These are phyloP conservation scores for Pachycephus smyrnensis DNA, from an alignment of 2,888 invertebrate species.

Conservation along the genomic window DNA sequence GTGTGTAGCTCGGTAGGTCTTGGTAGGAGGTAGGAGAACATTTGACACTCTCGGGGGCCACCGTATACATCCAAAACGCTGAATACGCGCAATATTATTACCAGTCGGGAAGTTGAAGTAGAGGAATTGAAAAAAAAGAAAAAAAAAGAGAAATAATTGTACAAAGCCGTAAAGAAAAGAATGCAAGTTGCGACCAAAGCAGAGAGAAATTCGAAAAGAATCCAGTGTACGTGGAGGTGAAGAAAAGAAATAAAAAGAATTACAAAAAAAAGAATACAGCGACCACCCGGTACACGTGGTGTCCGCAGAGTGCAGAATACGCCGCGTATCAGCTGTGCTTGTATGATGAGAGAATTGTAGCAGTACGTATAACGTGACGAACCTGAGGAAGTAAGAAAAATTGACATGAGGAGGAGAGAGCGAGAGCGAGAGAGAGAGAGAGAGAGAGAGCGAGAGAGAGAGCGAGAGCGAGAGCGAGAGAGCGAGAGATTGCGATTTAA, in stretches of 20 bases:
- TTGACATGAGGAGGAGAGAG: not conserved
- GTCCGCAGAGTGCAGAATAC: conserved; percentile 64
- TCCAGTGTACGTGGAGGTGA: conserved; percentile 9
- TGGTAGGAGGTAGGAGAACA: conserved; percentile 65
- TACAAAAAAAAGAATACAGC: conserved; percentile 25
- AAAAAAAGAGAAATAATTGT: conserved; percentile 22
- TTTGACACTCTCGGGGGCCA: conserved; percentile 64
- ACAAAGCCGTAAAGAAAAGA: conserved; percentile 21
- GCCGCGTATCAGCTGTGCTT: conserved; percentile 59
- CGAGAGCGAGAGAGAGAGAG: too few species aligned
- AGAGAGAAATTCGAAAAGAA: conserved; percentile 10
- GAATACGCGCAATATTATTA: conserved; percentile 16
- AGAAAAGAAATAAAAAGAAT: conserved; percentile 2
- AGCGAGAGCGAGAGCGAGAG: too few species aligned
- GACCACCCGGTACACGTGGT: conserved; percentile 27
- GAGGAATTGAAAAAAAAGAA: conserved; percentile 5
- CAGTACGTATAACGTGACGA: not conserved
- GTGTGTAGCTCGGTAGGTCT: conserved; percentile 66
- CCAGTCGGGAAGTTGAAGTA: not conserved
- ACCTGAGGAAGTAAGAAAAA: not conserved
- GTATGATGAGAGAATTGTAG: conserved; percentile 39
- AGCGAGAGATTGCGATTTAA: too few species aligned
- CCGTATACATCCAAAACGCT: conserved; percentile 9
- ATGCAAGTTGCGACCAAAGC: conserved; percentile 7
- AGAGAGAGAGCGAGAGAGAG: too few species aligned